phyloP scores from a whole-genome alignment of 2,113 vertebrate species.

The Melospiza melodia region DNA sequence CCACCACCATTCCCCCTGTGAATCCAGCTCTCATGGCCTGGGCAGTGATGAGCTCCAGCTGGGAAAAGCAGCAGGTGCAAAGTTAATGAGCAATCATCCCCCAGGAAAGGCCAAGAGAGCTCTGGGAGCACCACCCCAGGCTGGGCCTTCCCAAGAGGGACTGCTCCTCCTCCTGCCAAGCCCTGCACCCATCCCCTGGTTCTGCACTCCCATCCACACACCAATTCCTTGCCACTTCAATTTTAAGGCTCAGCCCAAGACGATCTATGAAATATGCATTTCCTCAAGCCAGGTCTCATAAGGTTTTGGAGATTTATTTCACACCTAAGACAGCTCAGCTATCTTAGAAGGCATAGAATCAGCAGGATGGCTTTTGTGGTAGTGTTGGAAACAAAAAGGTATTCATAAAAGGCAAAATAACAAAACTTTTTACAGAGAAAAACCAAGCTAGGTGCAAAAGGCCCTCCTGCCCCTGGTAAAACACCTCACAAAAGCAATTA shows the following conservation, averaged over 20 bases:
- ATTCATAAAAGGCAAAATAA: too few species aligned
- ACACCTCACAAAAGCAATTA: too few species aligned
- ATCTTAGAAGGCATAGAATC: too few species aligned
- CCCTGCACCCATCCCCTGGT: background rate
- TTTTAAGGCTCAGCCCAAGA: background rate
- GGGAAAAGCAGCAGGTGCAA: background rate
- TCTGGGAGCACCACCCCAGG: background rate
- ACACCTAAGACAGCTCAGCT: too few species aligned
- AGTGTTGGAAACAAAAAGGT: too few species aligned
- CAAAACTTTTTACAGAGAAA: too few species aligned
- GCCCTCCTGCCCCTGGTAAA: too few species aligned
- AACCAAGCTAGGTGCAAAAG: too few species aligned
- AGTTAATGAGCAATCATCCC: background rate
- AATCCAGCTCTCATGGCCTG: constrained; percentile 96
- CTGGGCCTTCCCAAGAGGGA: accelerated
- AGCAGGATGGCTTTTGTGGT: too few species aligned
- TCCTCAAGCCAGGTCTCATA: too few species aligned
- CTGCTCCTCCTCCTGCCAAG: background rate
- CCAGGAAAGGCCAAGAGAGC: background rate
- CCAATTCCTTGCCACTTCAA: background rate
- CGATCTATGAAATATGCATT: background rate
- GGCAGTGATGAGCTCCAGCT: constrained; percentile 92
- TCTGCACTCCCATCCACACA: background rate
- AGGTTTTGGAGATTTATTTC: too few species aligned
- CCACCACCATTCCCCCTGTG: constrained; percentile 94